Percentiles rank a stretch among this genome's conserved stretches.
Evolutionary conservation across 2,888 invertebrate species (phyloP).

Genomic region (Sialis lutaria): DNA sequence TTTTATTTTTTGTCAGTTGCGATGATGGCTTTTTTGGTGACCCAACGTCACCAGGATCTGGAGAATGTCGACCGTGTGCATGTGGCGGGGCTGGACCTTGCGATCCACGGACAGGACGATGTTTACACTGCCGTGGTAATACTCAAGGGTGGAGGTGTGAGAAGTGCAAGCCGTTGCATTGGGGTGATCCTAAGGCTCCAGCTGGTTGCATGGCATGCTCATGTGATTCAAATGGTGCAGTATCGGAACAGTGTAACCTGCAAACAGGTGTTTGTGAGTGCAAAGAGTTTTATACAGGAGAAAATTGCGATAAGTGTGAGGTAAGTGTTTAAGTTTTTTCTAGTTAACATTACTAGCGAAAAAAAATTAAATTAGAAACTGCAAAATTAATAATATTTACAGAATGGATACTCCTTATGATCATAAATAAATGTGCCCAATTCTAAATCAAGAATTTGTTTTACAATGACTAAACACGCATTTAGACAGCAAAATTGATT

Average conservation of each 20-base stretch:
- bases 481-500: too few species aligned
- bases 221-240: slow-evolving; percentile 61
- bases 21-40: slow-evolving; percentile 74
- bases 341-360: background rate
- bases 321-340: slow-evolving; percentile 17
- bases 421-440: too few species aligned
- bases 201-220: slow-evolving; percentile 54
- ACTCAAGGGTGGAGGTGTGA: slow-evolving; percentile 57
- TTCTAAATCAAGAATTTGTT: too few species aligned
- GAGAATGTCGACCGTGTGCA: slow-evolving; percentile 54
- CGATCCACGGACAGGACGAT: slow-evolving; percentile 67
- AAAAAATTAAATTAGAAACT: background rate
- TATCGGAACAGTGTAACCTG: slow-evolving; percentile 49
- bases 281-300: slow-evolving; percentile 48
- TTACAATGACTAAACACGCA: too few species aligned
- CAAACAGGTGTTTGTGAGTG: slow-evolving; percentile 62
- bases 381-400: background rate
- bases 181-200: slow-evolving; percentile 38
- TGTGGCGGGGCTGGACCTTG: slow-evolving; percentile 73
- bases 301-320: slow-evolving; percentile 51
- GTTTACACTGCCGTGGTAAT: slow-evolving; percentile 65
- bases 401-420: too few species aligned
- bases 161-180: slow-evolving; percentile 45
- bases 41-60: slow-evolving; percentile 50
- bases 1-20: slow-evolving; percentile 34